These are phyloP conservation scores for Enteromius radiatus DNA, from an alignment of 2,797 vertebrate species.

Conservation along the genomic window DNA sequence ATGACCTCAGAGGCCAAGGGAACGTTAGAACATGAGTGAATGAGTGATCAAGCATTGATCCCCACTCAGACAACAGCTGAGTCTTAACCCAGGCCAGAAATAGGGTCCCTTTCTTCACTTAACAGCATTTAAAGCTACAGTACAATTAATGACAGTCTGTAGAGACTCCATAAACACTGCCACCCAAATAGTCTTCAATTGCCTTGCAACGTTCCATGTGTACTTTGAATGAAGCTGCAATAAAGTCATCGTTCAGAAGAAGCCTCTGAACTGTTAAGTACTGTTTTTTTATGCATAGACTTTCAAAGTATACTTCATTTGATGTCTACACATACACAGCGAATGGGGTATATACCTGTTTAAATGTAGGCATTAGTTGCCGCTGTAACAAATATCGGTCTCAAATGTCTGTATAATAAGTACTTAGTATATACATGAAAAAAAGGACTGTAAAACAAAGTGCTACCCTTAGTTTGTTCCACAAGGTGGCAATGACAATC, in stretches of 20 bases:
- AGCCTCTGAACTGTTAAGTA: background rate
- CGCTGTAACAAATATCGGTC: background rate
- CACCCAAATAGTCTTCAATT: slow-evolving; percentile 18
- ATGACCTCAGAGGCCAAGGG: slow-evolving; percentile 29
- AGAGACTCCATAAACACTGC: slow-evolving; percentile 3
- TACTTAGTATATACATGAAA: no score
- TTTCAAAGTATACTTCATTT: background rate
- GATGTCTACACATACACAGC: background rate
- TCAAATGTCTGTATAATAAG: no score
- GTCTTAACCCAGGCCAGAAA: slow-evolving; percentile 72
- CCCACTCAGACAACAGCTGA: slow-evolving; percentile 77
- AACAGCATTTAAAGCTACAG: slow-evolving; percentile 62
- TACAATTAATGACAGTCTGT: slow-evolving; percentile 19
- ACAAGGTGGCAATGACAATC: background rate
- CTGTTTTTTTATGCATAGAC: background rate
- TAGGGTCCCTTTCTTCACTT: slow-evolving; percentile 71
- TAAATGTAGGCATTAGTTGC: background rate
- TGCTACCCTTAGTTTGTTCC: no score
- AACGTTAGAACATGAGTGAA: slow-evolving; percentile 20
- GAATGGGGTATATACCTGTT: background rate
- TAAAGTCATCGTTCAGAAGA: background rate
- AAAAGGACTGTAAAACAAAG: no score
- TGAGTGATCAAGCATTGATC: slow-evolving; percentile 57
- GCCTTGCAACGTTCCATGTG: slow-evolving; percentile 13
- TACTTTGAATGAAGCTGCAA: background rate